Conservation (phyloP, 2,113 vertebrate species). For the Tyrannus savana region DNA sequence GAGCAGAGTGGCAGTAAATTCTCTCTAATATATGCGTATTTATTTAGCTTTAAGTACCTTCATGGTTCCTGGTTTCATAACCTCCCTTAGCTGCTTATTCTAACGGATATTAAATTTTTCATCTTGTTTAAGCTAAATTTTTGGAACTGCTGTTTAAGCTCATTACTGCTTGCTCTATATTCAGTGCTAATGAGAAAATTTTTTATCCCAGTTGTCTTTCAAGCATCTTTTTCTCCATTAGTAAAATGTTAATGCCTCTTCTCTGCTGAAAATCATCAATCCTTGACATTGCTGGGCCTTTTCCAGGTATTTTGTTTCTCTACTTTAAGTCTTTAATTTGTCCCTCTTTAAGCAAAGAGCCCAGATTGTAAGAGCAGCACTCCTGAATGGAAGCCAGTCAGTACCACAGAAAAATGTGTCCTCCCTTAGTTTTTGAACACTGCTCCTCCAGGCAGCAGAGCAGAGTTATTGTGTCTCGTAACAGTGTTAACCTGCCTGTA, state of each 20-base stretch:
- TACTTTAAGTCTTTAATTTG: neutral
- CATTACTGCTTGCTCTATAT: neutral
- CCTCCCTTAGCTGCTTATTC: neutral
- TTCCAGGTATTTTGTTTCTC: neutral
- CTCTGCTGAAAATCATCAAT: neutral
- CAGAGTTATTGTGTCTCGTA: neutral
- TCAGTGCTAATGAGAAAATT: neutral
- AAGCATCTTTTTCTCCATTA: neutral
- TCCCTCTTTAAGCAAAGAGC: neutral
- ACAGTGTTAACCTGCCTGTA: neutral
- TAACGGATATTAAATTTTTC: neutral
- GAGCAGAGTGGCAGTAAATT: neutral
- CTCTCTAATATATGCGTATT: neutral
- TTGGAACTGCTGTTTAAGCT: neutral
- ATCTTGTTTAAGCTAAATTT: neutral
- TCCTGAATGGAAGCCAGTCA: neutral
- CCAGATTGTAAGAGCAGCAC: neutral
- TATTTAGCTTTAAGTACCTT: constrained; percentile 26
- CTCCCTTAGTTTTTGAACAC: neutral
- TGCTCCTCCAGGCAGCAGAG: neutral
- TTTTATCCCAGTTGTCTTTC: neutral
- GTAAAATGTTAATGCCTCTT: neutral
- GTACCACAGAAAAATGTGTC: neutral
- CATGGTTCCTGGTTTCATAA: neutral
- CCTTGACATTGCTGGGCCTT: neutral